Evolutionary conservation across 2,888 invertebrate genomes (phyloP).

Genomic region (Tachina fera): DNA sequence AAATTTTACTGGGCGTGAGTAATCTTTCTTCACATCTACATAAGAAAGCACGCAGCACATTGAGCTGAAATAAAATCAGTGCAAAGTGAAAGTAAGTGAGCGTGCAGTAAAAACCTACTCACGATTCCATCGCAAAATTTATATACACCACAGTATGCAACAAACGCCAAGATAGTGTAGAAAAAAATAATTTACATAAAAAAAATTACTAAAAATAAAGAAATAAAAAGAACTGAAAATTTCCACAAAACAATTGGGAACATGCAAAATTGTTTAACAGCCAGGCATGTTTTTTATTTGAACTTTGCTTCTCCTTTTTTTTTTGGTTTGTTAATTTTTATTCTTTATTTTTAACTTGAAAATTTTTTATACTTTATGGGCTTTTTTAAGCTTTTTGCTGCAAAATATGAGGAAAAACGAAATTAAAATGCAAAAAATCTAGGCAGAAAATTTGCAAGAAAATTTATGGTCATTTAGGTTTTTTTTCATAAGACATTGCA

Average conservation of each 20-base stretch:
- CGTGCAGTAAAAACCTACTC: no score
- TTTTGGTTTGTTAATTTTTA: background rate
- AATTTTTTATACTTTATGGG: background rate
- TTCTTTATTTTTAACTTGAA: background rate
- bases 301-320: background rate
- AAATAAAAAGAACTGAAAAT: background rate
- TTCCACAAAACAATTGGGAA: slow-evolving; percentile 42
- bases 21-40: no score
- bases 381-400: slow-evolving; percentile 10
- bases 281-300: slow-evolving; percentile 16
- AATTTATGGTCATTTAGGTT: slow-evolving; percentile 53
- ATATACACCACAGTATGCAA: background rate
- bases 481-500: slow-evolving; percentile 12
- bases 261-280: slow-evolving; percentile 29
- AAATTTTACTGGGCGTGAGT: no score
- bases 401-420: background rate
- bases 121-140: no score
- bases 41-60: no score
- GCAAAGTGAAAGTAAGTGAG: no score
- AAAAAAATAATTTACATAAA: slow-evolving; percentile 7
- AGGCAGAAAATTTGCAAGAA: slow-evolving; percentile 37
- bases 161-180: background rate
- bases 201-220: background rate
- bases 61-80: no score
- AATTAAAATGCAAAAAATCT: background rate